Evolutionary conservation across 2,888 invertebrate genomes (phyloP).

Genomic region (Gerris lacustris): DNA sequence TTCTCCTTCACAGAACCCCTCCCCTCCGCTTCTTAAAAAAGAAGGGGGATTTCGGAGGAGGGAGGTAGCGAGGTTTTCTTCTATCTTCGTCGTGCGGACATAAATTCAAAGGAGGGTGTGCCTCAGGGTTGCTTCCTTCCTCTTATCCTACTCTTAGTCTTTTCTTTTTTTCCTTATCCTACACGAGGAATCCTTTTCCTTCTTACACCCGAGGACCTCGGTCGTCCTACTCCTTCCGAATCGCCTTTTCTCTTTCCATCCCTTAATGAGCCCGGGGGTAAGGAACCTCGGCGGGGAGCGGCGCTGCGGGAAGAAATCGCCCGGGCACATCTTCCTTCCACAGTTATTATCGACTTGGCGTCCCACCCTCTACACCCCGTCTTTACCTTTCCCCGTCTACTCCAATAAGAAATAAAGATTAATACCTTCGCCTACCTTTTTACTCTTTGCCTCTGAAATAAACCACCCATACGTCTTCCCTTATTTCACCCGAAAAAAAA

Average conservation of each 20-base stretch:
- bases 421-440: background rate
- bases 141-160: background rate
- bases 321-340: background rate
- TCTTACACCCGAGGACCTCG: background rate
- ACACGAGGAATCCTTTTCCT: background rate
- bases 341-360: background rate
- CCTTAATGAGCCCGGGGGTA: constrained; percentile 1
- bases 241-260: background rate
- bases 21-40: constrained; percentile 3
- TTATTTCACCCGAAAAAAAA: background rate
- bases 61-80: background rate
- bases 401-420: constrained; percentile 5
- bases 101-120: background rate
- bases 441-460: background rate
- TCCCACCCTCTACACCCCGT: background rate
- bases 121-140: background rate
- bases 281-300: background rate
- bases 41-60: background rate
- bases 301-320: background rate
- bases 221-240: too few relatives aligned
- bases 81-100: constrained; percentile 3
- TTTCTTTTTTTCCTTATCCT: background rate
- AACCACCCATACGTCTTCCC: background rate
- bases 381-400: background rate
- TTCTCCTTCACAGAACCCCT: background rate